Percentiles rank a stretch among this genome's conserved stretches.
These are phyloP conservation scores for Gnathonemus echidnorhynchus DNA, from an alignment of 2,113 vertebrate species.

Conservation along the genomic window DNA sequence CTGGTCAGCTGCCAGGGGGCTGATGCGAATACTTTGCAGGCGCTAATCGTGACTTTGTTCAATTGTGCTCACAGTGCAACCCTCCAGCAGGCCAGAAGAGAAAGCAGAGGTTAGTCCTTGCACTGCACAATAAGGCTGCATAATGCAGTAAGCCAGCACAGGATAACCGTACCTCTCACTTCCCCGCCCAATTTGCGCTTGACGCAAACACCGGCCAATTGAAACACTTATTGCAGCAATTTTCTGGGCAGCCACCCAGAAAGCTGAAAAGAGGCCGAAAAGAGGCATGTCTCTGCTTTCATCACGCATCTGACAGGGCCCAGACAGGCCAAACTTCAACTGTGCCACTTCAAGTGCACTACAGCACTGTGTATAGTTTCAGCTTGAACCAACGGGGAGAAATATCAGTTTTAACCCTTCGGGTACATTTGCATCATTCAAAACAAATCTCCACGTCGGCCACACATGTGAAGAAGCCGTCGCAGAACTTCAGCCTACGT, in stretches of 20 bases:
- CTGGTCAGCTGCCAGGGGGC: not conserved
- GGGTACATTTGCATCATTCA: not conserved
- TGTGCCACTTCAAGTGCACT: not conserved
- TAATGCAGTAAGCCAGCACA: conserved; percentile 26
- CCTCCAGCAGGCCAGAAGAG: not conserved
- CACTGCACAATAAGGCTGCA: conserved; percentile 22
- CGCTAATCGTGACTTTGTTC: conserved; percentile 13
- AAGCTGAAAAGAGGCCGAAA: conserved; percentile 51
- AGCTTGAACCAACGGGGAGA: not conserved
- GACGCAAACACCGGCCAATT: conserved; percentile 41
- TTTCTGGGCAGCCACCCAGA: conserved; percentile 63
- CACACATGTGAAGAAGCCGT: not conserved
- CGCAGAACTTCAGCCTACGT: not conserved
- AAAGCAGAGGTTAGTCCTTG: not conserved
- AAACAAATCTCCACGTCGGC: not conserved
- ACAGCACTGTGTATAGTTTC: not conserved
- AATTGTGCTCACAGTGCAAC: conserved; percentile 10
- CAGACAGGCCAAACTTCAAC: not conserved
- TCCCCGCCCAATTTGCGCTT: conserved; percentile 27
- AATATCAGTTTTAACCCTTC: not conserved
- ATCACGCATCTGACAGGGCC: not conserved
- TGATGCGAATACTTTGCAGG: not conserved
- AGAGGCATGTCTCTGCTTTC: conserved; percentile 54
- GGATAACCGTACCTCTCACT: conserved; percentile 20
- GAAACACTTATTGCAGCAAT: conserved; percentile 47